phyloP scores from a whole-genome alignment of 2,888 invertebrate genomes.

The Tipula confusa region DNA sequence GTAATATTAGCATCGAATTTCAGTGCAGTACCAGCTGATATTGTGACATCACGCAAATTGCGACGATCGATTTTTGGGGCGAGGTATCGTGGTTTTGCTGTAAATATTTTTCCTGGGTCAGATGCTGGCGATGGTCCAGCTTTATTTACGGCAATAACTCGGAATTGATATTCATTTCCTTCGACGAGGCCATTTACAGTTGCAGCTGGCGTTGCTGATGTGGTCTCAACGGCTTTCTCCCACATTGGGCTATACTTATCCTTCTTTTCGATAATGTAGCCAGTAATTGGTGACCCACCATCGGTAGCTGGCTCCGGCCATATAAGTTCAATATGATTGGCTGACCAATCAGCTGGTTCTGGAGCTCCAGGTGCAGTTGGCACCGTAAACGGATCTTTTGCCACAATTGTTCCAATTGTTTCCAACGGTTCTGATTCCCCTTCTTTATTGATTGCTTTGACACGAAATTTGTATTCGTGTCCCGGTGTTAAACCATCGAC shows the following conservation, averaged over 20 bases:
- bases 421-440: constrained; percentile 96
- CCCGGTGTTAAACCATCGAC: constrained; percentile 86
- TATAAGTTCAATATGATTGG: constrained; percentile 83
- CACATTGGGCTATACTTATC: constrained; percentile 88
- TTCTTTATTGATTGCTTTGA: constrained; percentile 90
- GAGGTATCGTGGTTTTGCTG: constrained; percentile 80
- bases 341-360: constrained; percentile 87
- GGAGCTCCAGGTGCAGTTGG: constrained; percentile 88
- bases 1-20: constrained; percentile 90
- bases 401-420: constrained; percentile 82
- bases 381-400: constrained; percentile 90
- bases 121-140: constrained; percentile 92
- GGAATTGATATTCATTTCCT: constrained; percentile 96
- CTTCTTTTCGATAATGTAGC: constrained; percentile 90
- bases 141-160: constrained; percentile 91
- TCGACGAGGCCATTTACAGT: constrained; percentile 87
- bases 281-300: constrained; percentile 91
- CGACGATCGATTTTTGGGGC: constrained; percentile 95
- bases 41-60: constrained; percentile 80
- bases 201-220: constrained; percentile 66
- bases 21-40: constrained; percentile 88
- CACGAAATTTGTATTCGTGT: constrained; percentile 92
- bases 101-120: constrained; percentile 77
- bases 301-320: constrained; percentile 87
- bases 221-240: constrained; percentile 86